Conservation (phyloP, 2,888 invertebrate species). For the Lycia hirtaria region DNA sequence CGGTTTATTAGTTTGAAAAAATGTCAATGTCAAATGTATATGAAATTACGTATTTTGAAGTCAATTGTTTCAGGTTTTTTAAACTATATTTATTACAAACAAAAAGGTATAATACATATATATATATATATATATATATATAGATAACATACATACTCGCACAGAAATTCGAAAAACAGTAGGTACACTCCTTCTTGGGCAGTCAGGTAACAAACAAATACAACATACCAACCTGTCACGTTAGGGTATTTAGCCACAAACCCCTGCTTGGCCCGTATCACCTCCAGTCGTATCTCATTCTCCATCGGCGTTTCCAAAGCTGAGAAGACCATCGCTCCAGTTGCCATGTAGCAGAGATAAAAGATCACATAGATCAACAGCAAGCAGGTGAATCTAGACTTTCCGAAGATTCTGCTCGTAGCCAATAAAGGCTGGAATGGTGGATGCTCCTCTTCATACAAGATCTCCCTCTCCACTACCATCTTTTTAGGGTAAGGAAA, state of each 20-base stretch:
- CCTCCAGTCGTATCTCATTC: slow-evolving; percentile 76
- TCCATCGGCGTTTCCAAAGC: slow-evolving; percentile 88
- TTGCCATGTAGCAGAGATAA: slow-evolving; percentile 86
- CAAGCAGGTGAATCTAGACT: slow-evolving; percentile 82
- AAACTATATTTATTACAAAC: too few species aligned
- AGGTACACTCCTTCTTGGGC: too few species aligned
- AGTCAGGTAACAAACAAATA: too few species aligned
- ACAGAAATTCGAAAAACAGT: background rate
- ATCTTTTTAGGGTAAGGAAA: slow-evolving; percentile 77
- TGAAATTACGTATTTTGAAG: too few species aligned
- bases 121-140: too few species aligned
- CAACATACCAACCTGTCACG: slow-evolving; percentile 84
- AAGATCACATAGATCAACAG: slow-evolving; percentile 83
- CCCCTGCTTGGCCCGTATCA: slow-evolving; percentile 80
- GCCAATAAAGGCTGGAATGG: slow-evolving; percentile 76
- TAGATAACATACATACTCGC: too few species aligned
- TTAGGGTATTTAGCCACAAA: slow-evolving; percentile 86
- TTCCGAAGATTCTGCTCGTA: slow-evolving; percentile 77
- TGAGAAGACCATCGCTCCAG: slow-evolving; percentile 89
- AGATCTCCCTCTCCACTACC: slow-evolving; percentile 70
- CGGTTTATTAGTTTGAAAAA: too few species aligned
- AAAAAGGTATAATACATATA: too few species aligned
- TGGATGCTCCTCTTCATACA: slow-evolving; percentile 77
- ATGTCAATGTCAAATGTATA: too few species aligned
- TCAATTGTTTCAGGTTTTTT: too few species aligned